Conservation (phyloP, 1,140 invertebrate genomes). For the Drosophila yakuba region DNA sequence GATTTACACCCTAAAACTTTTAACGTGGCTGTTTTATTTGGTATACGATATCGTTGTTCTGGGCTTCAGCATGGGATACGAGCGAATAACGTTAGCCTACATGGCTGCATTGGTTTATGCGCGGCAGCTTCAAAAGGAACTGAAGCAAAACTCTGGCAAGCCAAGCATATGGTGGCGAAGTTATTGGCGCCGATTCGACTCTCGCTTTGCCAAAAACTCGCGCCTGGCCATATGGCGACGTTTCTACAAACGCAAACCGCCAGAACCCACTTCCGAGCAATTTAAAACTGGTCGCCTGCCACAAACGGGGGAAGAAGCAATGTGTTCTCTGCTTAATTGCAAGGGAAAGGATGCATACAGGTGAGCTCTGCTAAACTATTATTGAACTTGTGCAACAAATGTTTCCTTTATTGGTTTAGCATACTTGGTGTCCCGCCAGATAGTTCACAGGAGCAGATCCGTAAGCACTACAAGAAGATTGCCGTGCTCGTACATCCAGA, state of each 20-base stretch:
- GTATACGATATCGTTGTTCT: slow-evolving; percentile 91
- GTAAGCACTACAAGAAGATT: slow-evolving; percentile 96
- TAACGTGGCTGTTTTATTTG: slow-evolving; percentile 91
- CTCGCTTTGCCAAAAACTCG: slow-evolving; percentile 77
- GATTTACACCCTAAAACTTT: slow-evolving; percentile 88
- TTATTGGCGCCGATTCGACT: slow-evolving; percentile 78
- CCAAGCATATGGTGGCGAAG: slow-evolving; percentile 79
- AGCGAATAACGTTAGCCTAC: slow-evolving; percentile 83
- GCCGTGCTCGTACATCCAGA: slow-evolving; percentile 97
- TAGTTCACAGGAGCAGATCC: slow-evolving; percentile 96
- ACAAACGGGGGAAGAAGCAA: slow-evolving; percentile 96
- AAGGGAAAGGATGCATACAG: slow-evolving; percentile 98
- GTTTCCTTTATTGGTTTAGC: slow-evolving; percentile 85
- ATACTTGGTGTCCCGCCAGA: slow-evolving; percentile 94
- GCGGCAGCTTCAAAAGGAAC: slow-evolving; percentile 71
- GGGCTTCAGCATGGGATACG: slow-evolving; percentile 90
- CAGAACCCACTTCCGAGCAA: slow-evolving; percentile 59
- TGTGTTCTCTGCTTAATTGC: slow-evolving; percentile 95
- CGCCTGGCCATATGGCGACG: slow-evolving; percentile 80
- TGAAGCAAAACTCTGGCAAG: slow-evolving; percentile 81
- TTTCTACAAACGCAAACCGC: slow-evolving; percentile 76
- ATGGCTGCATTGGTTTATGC: slow-evolving; percentile 59
- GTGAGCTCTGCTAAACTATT: slow-evolving; percentile 77
- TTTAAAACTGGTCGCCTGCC: slow-evolving; percentile 88
- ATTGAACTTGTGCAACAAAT: neutral